phyloP scores from a whole-genome alignment of 2,797 vertebrate species.

The Ara ararauna region DNA sequence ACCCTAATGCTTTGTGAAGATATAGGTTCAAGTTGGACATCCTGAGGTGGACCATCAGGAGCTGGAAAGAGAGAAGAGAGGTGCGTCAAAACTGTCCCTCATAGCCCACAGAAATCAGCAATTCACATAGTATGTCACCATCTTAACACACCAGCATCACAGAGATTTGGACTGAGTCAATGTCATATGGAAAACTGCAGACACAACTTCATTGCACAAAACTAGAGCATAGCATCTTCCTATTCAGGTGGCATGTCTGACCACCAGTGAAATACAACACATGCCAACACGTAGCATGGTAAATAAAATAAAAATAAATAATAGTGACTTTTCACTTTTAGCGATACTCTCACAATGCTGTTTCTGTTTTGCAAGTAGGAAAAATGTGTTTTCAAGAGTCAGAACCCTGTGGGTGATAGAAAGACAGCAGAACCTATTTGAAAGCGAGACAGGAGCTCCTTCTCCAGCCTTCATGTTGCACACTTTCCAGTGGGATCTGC shows the following conservation, averaged over 20 bases:
- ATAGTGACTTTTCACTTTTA: neutral
- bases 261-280: neutral
- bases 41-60: slow-evolving; percentile 95
- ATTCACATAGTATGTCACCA: neutral
- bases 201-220: neutral
- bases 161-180: neutral
- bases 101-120: neutral
- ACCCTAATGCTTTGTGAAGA: slow-evolving; percentile 99
- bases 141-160: neutral
- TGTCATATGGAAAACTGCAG: neutral
- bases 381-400: neutral
- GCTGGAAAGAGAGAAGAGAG: slow-evolving; percentile 79
- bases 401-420: neutral
- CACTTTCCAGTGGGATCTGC: neutral
- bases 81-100: neutral
- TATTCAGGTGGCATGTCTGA: neutral
- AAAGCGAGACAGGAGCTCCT: neutral
- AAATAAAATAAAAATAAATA: neutral
- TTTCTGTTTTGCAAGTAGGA: neutral
- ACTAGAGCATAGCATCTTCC: neutral
- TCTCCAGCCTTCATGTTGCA: neutral
- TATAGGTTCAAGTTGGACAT: slow-evolving; percentile 92
- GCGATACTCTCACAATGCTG: neutral
- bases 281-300: neutral
- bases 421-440: neutral